Conservation (phyloP, 2,113 vertebrate genomes). For the Anhinga anhinga region DNA sequence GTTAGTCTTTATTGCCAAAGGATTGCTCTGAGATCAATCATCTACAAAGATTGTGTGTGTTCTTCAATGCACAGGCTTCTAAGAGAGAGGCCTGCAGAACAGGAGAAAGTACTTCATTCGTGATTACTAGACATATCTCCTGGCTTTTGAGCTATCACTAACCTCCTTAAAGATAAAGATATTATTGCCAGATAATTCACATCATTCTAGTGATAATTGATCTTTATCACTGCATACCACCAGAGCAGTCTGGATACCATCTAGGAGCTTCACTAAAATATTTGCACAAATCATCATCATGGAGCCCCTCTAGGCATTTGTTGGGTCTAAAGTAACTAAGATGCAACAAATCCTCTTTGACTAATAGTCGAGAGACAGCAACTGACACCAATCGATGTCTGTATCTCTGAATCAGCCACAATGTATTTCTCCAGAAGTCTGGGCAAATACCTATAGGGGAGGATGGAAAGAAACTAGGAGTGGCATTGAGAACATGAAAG, state of each 20-base stretch:
- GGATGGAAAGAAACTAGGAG: background rate
- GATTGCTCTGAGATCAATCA: background rate
- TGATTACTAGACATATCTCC: background rate
- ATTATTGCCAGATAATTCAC: background rate
- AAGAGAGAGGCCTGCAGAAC: background rate
- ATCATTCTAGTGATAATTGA: background rate
- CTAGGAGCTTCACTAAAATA: constrained; percentile 13
- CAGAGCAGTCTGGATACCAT: background rate
- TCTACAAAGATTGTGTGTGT: background rate
- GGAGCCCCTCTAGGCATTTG: background rate
- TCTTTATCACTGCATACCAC: constrained; percentile 26
- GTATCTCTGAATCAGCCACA: background rate
- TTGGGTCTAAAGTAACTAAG: background rate
- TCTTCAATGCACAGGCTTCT: background rate
- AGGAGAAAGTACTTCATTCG: background rate
- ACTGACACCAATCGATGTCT: background rate
- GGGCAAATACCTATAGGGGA: background rate
- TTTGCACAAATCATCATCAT: constrained; percentile 13
- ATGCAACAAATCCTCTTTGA: background rate
- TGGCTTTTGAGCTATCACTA: background rate
- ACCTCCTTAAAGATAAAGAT: background rate
- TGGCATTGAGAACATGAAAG: background rate
- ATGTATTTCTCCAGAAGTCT: background rate
- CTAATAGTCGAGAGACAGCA: background rate
- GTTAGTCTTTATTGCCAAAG: background rate